Evolutionary conservation across 2,888 invertebrate genomes (phyloP), one percentile per base, ranked within the genome.

Genomic region (Anarsia innoxiella): DNA sequence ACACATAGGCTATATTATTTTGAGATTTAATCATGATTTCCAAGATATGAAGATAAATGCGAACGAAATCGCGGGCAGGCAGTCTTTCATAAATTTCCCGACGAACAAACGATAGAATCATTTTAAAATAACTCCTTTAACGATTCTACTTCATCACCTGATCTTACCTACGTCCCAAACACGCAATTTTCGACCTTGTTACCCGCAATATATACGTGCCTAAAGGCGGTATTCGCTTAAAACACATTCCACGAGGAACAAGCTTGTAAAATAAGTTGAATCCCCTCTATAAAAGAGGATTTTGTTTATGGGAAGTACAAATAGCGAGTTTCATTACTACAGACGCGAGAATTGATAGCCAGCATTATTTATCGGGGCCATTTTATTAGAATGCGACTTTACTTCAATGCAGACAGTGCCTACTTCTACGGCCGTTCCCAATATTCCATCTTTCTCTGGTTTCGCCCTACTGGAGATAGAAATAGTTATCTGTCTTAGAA

Each of bases 291-390:
- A 82, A 82, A 77, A 56, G 60, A 59, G 78, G 80, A 79, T 80
- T 77, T 70, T 71, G 76, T 82, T 82, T 82, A 82, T 76, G 74
- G 66, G 66, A 60, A 66, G 68, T 71, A 78, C 82, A 82, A 79
- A 79, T 79, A 69, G 80, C 64, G 59, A 70, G 42, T 71, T 71
- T 71, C 71, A 71, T 71, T 71, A 70, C 62, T 49, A 35, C 47
- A 52, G 51, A 58, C 63, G 69, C 54, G 60, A 43, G 61, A 73
- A 80, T 78, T 78, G 78, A 82, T 77, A 59, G 64, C 56, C 48
- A 43, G 49, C 63, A 68, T 72, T 74, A 73, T 75, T 75, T 82
- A 76, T 77, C 59, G 71, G 46, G 52, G 69, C 72, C 77, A 80
- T 82, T 71, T 74, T 47, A 62, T 56, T 51, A 44, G 26, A 47